A percentile compares a stretch with the other conserved stretches of the same genome.
Conservation (phyloP, 2,888 invertebrate genomes). For the Acanthosoma haemorrhoidale region DNA sequence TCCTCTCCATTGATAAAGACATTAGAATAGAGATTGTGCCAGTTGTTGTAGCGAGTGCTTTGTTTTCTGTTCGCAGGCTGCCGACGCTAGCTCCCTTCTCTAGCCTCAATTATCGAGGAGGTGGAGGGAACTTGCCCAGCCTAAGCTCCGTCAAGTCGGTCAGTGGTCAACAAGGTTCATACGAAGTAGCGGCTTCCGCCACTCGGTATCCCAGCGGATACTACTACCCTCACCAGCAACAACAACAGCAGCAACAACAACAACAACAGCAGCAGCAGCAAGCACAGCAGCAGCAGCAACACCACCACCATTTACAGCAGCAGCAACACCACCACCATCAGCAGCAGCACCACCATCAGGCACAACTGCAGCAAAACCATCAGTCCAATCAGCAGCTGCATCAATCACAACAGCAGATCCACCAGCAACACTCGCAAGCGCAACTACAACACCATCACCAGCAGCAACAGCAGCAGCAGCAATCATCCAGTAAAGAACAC, state of each 20-base stretch:
- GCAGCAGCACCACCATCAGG: neutral
- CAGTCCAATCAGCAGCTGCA: neutral
- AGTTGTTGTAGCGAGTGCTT: neutral
- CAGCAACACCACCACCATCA: neutral
- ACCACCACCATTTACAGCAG: neutral
- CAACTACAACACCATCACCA: neutral
- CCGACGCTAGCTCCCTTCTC: constrained; percentile 25
- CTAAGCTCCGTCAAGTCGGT: neutral
- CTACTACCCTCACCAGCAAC: constrained; percentile 25
- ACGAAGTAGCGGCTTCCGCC: constrained; percentile 2
- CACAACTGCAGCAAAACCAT: neutral
- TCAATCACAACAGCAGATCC: neutral
- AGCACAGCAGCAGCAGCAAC: neutral
- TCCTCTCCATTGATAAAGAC: neutral
- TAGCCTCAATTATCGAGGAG: constrained; percentile 1
- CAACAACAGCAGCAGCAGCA: neutral
- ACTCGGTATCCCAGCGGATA: constrained; percentile 27
- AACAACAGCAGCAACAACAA: constrained; percentile 27
- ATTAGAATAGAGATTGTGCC: neutral
- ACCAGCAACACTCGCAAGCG: neutral
- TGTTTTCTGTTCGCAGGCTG: constrained; percentile 15
- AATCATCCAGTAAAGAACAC: neutral
- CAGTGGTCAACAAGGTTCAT: neutral
- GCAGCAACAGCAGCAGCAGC: neutral
- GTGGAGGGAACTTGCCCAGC: neutral